A percentile compares a stretch with the other conserved stretches of the same genome.
These are phyloP conservation scores for Notiomystis cincta DNA, from an alignment of 2,113 vertebrate species.

Conservation along the genomic window DNA sequence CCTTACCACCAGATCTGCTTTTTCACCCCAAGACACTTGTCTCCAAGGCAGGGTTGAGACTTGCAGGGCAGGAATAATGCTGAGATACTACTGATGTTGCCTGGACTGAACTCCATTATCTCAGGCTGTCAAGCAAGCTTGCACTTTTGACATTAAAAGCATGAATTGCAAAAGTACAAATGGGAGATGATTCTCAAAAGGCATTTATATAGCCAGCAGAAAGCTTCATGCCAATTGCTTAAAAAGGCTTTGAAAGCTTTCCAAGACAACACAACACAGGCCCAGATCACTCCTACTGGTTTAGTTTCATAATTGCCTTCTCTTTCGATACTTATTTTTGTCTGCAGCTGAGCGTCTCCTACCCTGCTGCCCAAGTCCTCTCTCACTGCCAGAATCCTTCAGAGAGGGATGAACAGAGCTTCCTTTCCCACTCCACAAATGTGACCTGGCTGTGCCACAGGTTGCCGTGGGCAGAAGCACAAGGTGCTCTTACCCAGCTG, in stretches of 20 bases:
- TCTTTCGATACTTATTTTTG: conserved; percentile 27
- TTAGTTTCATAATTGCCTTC: conserved; percentile 21
- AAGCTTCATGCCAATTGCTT: conserved; percentile 24
- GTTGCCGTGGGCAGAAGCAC: neutral
- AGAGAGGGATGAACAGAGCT: neutral
- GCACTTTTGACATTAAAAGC: neutral
- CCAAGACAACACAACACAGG: neutral
- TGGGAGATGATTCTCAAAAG: conserved; percentile 37
- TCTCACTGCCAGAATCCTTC: neutral
- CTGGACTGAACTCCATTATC: neutral
- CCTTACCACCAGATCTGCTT: neutral
- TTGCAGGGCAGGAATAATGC: neutral
- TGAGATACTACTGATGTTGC: neutral
- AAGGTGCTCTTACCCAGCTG: neutral
- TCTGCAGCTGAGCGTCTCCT: neutral
- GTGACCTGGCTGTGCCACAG: neutral
- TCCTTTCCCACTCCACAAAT: neutral
- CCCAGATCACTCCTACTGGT: neutral
- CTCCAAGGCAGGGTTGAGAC: neutral
- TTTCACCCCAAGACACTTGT: neutral
- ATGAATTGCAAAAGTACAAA: neutral
- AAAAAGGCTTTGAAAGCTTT: conserved; percentile 50
- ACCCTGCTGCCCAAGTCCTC: neutral
- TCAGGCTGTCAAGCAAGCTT: neutral
- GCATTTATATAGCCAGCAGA: conserved; percentile 4